Evolutionary conservation across 1,140 invertebrate species (phyloP), one percentile per base, ranked within the genome.

Genomic region (Leguminivora glycinivorella): DNA sequence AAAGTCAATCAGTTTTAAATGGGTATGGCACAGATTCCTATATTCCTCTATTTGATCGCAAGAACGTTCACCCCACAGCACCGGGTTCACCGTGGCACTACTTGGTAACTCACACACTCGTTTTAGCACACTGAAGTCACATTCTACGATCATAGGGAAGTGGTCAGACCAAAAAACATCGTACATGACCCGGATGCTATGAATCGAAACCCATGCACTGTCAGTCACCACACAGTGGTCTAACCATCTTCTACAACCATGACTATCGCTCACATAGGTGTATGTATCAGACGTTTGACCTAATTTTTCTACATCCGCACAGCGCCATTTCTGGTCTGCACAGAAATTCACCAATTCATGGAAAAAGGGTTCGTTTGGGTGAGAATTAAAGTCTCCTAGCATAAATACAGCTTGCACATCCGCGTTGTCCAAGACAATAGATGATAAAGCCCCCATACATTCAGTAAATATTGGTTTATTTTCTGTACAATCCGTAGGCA

Each of bases 381-480:
- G 72, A n/a, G 74, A 74, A 26, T 78, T 78, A 9, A 72, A 73
- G 26, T 78, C 74, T 3, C 77, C 77, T 29, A 76, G 5, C 7
- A 78, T 70, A 73, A 34, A 58, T 24, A 75, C 70, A 7, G 56
- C 72, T 17, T 75, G 72, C 22, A 71, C 40, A 14, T 72, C 56
- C 58, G 40, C 56, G 47, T 26, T 72, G 4, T 75, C 70, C 12
- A 10, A 6, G 31, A 74, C 29, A 47, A 74, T 71, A 0, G 72
- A 69, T 29, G 58, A 72, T 14, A 79, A 72, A 34, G 68, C 72
- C 70, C 75, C 68, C 5, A 77, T 22, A 34, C 72, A 71, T 14
- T 75, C 70, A 7, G 72, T 71, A 68, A 77, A 79, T 73, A 75
- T 71, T 5, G 43, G 25, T 22, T 75, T 60, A 69, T 74, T 79